Evolutionary conservation across 2,888 invertebrate species (phyloP).

Genomic region (Meta bourneti): DNA sequence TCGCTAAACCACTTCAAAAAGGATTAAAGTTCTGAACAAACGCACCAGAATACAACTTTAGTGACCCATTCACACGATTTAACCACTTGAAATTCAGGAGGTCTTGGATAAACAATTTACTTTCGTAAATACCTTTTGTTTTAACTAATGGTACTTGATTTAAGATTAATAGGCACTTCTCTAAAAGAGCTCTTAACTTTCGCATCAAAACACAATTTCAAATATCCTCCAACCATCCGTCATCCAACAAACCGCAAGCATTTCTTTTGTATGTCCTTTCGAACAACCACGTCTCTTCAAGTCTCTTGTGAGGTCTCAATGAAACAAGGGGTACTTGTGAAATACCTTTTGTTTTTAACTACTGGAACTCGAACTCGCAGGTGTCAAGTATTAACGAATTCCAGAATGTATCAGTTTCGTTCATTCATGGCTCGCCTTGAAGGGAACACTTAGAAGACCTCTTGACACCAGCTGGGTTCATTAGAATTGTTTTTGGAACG

Average conservation of each 20-base stretch:
- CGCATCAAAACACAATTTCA: neutral
- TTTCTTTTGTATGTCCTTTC: neutral
- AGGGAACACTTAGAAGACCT: neutral
- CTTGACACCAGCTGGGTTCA: neutral
- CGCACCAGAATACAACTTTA: neutral
- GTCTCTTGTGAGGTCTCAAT: neutral
- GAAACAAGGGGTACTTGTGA: neutral
- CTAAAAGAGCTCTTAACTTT: neutral
- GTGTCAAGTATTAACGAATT: neutral
- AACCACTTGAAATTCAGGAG: neutral
- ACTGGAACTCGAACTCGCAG: neutral
- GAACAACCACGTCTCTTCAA: too few species aligned
- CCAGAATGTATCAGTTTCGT: too few species aligned
- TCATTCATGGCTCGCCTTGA: too few species aligned
- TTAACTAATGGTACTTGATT: neutral
- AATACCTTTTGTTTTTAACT: neutral
- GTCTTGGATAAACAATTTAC: neutral
- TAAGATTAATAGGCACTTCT: neutral
- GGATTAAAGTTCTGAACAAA: neutral
- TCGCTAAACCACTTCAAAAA: too few species aligned
- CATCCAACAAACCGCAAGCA: neutral
- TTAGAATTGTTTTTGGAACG: neutral
- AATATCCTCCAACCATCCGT: neutral
- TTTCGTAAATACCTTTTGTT: neutral
- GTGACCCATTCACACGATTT: neutral